phyloP scores from a whole-genome alignment of 2,888 invertebrate genomes.

The Anthrax anthrax region DNA sequence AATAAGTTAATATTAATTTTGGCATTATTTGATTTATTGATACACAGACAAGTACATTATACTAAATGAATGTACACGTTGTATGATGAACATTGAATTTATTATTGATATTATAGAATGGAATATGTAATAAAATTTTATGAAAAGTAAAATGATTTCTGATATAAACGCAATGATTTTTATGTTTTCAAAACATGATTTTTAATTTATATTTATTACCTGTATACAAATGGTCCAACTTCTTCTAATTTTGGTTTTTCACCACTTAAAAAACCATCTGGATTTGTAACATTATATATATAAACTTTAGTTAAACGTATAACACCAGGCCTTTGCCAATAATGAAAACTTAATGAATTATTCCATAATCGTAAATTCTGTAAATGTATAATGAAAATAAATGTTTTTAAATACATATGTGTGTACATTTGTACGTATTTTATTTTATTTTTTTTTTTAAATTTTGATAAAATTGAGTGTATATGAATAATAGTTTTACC shows the following conservation, averaged over 20 bases:
- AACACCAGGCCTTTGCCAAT: conserved; percentile 79
- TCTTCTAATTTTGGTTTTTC: conserved; percentile 71
- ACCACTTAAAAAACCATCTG: conserved; percentile 61
- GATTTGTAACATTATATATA: conserved; percentile 79
- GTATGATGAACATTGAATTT: too few species aligned
- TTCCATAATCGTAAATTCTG: conserved; percentile 75
- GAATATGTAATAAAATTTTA: too few species aligned
- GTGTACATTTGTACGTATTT: not conserved
- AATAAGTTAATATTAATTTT: too few species aligned
- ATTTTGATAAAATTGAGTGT: not conserved
- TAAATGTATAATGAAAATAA: conserved; percentile 13
- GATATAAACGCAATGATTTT: too few species aligned
- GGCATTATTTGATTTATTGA: too few species aligned
- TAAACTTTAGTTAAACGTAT: conserved; percentile 71
- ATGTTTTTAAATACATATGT: not conserved
- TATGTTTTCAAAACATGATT: not conserved
- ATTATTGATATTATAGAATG: too few species aligned
- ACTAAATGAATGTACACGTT: too few species aligned
- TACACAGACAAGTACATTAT: too few species aligned
- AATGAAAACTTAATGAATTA: conserved; percentile 71
- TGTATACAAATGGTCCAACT: conserved; percentile 75
- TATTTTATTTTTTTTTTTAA: not conserved
- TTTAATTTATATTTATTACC: conserved; percentile 37
- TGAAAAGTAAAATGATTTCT: too few species aligned
- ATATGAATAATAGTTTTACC: conserved; percentile 37